phyloP scores from a whole-genome alignment of 2,113 vertebrate genomes.

The Psammodynastes pulverulentus region DNA sequence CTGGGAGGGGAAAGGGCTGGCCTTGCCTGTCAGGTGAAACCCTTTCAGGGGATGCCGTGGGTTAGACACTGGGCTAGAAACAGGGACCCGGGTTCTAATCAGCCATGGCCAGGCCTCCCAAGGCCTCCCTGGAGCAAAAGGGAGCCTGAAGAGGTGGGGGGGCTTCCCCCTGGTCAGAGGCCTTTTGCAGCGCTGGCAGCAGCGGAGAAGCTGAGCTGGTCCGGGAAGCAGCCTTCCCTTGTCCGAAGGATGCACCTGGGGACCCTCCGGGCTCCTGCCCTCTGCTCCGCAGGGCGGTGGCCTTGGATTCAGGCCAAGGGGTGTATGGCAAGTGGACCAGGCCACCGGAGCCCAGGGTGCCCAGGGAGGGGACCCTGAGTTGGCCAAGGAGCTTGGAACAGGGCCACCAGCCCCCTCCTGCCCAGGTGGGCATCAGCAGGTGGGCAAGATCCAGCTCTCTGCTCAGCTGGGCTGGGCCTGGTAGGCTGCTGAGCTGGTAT shows the following conservation, averaged over 20 bases:
- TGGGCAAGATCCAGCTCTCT: background rate
- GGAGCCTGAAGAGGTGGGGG: background rate
- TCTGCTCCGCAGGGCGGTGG: background rate
- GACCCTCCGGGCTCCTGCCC: background rate
- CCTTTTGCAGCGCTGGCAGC: background rate
- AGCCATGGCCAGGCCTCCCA: accelerated
- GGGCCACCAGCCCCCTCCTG: background rate
- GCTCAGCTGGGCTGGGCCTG: background rate
- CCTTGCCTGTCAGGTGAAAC: too few relatives aligned
- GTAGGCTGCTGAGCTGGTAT: too few relatives aligned
- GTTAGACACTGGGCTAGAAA: too few relatives aligned
- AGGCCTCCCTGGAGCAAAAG: background rate
- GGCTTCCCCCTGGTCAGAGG: background rate
- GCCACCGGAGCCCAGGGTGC: background rate
- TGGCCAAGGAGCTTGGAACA: background rate
- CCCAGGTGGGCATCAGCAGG: background rate
- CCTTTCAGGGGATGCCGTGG: too few relatives aligned
- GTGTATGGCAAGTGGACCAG: background rate
- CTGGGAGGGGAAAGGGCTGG: too few relatives aligned
- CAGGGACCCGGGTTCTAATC: too few relatives aligned
- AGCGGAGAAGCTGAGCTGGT: background rate
- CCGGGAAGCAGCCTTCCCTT: background rate
- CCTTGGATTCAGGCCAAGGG: background rate
- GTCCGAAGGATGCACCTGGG: background rate
- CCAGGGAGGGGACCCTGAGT: background rate